phyloP scores from a whole-genome alignment of 2,113 vertebrate genomes.

The Vombatus ursinus region DNA sequence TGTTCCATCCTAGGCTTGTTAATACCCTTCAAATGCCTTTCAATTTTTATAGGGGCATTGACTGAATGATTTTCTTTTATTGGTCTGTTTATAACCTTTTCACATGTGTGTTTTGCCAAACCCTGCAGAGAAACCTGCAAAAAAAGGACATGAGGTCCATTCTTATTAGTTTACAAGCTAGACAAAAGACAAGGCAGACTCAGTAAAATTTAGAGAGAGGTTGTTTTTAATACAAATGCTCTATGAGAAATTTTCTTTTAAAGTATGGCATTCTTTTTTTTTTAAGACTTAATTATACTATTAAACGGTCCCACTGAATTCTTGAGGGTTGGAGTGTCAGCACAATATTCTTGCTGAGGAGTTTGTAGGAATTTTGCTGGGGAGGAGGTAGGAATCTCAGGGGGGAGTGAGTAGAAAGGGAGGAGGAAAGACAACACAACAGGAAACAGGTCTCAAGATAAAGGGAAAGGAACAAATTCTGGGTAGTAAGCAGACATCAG shows the following conservation, averaged over 20 bases:
- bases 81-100: slow-evolving; percentile 19
- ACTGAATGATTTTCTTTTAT: not conserved
- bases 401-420: slow-evolving; percentile 15
- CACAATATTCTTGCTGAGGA: slow-evolving; percentile 27
- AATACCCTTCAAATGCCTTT: not conserved
- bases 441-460: not conserved
- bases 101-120: not conserved
- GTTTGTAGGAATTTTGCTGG: not conserved
- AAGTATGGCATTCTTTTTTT: not conserved
- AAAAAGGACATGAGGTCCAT: not conserved
- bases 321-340: slow-evolving; percentile 3
- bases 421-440: not conserved
- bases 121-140: not conserved
- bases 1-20: not conserved
- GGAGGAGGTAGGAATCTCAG: not conserved
- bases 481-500: not conserved
- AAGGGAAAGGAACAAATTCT: not conserved
- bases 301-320: slow-evolving; percentile 16
- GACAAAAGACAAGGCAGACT: not conserved
- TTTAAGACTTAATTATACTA: slow-evolving; percentile 24
- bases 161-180: not conserved
- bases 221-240: not conserved
- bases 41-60: slow-evolving; percentile 5
- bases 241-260: not conserved
- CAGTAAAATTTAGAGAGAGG: not conserved